A percentile compares a stretch with the other conserved stretches of the same genome.
Conservation (phyloP, 1,140 invertebrate species). For the Drosophila serrata region DNA sequence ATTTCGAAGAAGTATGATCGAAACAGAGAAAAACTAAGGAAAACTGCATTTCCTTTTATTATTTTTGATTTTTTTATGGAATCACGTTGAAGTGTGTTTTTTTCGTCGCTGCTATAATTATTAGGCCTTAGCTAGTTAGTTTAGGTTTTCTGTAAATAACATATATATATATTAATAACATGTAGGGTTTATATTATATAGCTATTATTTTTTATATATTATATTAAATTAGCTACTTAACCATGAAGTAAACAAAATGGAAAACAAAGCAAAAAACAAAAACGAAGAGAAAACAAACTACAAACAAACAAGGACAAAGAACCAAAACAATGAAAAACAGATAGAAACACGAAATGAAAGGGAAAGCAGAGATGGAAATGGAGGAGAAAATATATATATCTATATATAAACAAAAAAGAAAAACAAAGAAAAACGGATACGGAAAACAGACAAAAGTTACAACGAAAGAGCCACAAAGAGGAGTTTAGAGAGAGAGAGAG, state of each 20-base stretch:
- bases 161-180: neutral
- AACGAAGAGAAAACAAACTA: constrained; percentile 1
- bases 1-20: constrained; percentile 40
- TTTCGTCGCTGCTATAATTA: constrained; percentile 33
- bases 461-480: constrained; percentile 50
- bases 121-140: constrained; percentile 27
- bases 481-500: constrained; percentile 4
- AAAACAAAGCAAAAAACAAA: constrained; percentile 16
- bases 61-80: constrained; percentile 3
- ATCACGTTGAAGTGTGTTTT: constrained; percentile 36
- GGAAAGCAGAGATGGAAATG: constrained; percentile 32
- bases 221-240: constrained; percentile 57
- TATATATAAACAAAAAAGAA: constrained; percentile 13
- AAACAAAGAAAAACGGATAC: constrained; percentile 38
- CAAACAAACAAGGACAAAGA: constrained; percentile 38
- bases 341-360: constrained; percentile 9
- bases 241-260: constrained; percentile 55
- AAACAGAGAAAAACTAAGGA: constrained; percentile 15
- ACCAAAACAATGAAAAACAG: constrained; percentile 46
- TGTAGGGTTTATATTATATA: constrained; percentile 7
- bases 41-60: constrained; percentile 4
- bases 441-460: constrained; percentile 52
- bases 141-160: constrained; percentile 30
- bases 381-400: constrained; percentile 41
- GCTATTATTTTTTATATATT: constrained; percentile 25